Conservation (phyloP, 2,113 vertebrate genomes). For the Martes martes region DNA sequence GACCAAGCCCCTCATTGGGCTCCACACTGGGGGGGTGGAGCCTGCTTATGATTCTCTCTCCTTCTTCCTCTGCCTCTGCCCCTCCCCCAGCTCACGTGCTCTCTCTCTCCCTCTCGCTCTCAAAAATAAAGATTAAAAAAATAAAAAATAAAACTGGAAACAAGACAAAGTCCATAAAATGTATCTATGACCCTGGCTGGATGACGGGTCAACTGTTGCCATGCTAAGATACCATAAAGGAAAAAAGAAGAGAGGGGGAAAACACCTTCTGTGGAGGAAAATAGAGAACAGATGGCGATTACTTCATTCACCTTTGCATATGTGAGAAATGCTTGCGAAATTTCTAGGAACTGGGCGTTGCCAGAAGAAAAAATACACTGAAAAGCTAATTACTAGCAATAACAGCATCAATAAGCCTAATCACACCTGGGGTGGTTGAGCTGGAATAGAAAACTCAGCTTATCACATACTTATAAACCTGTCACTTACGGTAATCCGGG, state of each 20-base stretch:
- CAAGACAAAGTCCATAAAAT: background rate
- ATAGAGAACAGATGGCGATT: conserved; percentile 79
- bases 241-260: background rate
- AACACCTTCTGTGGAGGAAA: conserved; percentile 62
- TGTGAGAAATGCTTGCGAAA: conserved; percentile 71
- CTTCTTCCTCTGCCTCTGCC: background rate
- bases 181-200: background rate
- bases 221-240: conserved; percentile 17
- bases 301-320: conserved; percentile 67
- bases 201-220: conserved; percentile 60
- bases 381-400: conserved; percentile 76
- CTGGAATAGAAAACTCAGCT: conserved; percentile 43
- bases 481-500: conserved; percentile 31
- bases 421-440: conserved; percentile 45
- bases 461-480: conserved; percentile 48
- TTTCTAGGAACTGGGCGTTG: conserved; percentile 78
- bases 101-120: background rate
- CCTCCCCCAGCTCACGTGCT: background rate
- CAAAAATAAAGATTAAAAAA: background rate
- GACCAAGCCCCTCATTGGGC: background rate
- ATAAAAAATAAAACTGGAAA: background rate
- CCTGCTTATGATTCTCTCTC: background rate
- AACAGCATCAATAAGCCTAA: conserved; percentile 57
- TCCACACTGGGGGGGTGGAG: background rate
- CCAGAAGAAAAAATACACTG: conserved; percentile 57